Percentiles rank a stretch among this genome's conserved stretches.
phyloP scores from a whole-genome alignment of 2,113 vertebrate genomes.

The Aix galericulata region DNA sequence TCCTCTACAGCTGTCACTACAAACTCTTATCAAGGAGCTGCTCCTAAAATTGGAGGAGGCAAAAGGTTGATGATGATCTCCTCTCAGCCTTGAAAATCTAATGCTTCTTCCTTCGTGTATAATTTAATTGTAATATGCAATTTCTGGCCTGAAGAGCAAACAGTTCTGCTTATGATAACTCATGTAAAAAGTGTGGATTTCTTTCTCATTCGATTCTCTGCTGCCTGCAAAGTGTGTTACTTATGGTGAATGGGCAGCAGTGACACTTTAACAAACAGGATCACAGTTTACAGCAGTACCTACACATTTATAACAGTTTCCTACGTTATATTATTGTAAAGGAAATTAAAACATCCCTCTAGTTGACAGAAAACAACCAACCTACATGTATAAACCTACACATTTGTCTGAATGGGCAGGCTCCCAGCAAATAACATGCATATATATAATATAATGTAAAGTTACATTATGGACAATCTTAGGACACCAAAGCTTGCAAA shows the following conservation, averaged over 20 bases:
- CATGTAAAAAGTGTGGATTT: not conserved
- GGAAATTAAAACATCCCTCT: not conserved
- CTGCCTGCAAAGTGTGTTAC: not conserved
- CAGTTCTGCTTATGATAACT: not conserved
- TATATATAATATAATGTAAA: not conserved
- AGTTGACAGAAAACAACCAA: not conserved
- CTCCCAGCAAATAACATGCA: not conserved
- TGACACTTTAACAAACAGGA: not conserved
- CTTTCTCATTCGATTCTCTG: not conserved
- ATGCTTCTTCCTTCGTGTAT: not conserved
- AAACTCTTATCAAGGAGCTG: conserved; percentile 84
- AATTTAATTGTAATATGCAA: not conserved
- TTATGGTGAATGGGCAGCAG: not conserved
- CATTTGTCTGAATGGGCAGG: not conserved
- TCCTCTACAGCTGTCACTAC: conserved; percentile 86
- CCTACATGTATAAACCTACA: not conserved
- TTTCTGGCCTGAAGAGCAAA: not conserved
- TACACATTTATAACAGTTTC: not conserved
- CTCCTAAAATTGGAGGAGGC: conserved; percentile 26
- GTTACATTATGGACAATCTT: conserved; percentile 81
- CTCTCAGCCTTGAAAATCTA: not conserved
- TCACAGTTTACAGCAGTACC: not conserved
- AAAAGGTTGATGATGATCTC: not conserved
- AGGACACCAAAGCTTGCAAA: conserved; percentile 91
- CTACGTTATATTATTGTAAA: not conserved